These are phyloP conservation scores for Limenitis camilla DNA, from an alignment of 2,888 invertebrate genomes.

Conservation along the genomic window DNA sequence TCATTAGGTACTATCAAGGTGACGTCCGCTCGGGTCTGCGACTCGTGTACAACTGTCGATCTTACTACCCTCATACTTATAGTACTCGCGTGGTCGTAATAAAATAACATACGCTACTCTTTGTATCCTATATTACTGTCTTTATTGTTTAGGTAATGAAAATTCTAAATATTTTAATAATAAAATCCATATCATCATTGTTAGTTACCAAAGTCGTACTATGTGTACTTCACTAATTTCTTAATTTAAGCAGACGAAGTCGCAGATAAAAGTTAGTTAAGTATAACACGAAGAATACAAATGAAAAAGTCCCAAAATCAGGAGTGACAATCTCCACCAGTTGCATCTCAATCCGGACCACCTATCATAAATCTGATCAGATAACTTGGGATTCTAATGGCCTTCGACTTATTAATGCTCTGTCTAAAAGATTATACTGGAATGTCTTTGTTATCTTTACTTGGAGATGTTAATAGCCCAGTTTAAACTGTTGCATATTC, in stretches of 20 bases:
- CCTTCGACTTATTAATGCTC: slow-evolving; percentile 59
- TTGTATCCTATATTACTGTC: too few relatives aligned
- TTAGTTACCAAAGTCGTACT: too few relatives aligned
- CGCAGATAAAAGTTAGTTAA: neutral
- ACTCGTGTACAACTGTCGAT: too few relatives aligned
- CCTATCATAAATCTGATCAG: slow-evolving; percentile 71
- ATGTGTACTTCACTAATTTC: too few relatives aligned
- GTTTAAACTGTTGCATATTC: slow-evolving; percentile 10
- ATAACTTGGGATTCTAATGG: slow-evolving; percentile 68
- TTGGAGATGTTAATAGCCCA: slow-evolving; percentile 18
- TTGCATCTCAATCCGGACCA: slow-evolving; percentile 57
- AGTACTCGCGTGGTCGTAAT: too few relatives aligned
- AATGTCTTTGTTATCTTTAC: slow-evolving; percentile 32
- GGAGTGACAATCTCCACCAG: slow-evolving; percentile 20
- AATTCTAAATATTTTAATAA: too few relatives aligned
- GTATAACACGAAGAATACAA: neutral
- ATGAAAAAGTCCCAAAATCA: slow-evolving; percentile 12
- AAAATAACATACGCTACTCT: too few relatives aligned
- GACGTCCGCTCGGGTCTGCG: too few relatives aligned
- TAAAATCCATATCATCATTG: too few relatives aligned
- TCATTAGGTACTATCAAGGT: too few relatives aligned
- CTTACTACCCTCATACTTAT: too few relatives aligned
- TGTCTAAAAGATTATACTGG: slow-evolving; percentile 23
- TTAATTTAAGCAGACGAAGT: neutral
- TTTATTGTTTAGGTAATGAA: too few relatives aligned